Conservation (phyloP, 2,113 vertebrate species). For the Parotia lawesii region DNA sequence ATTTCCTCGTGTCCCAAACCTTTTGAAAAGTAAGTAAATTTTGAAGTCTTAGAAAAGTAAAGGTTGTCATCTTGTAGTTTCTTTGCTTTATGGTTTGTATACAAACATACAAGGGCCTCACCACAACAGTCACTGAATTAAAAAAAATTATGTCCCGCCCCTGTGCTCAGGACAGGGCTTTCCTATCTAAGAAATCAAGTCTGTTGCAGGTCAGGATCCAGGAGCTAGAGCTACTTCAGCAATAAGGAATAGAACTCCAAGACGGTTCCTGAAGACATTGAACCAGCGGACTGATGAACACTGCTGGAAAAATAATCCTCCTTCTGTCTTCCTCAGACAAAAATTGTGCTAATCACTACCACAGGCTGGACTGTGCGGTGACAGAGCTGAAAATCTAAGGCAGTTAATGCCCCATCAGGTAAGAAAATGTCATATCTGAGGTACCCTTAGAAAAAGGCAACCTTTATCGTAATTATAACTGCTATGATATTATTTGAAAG, state of each 20-base stretch:
- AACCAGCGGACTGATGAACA: not conserved
- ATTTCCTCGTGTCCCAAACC: not conserved
- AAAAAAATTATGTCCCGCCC: not conserved
- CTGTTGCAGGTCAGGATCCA: not conserved
- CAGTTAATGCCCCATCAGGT: not conserved
- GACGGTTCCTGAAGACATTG: not conserved
- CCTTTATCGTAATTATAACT: not conserved
- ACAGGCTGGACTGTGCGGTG: not conserved
- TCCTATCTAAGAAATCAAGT: not conserved
- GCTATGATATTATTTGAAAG: not conserved
- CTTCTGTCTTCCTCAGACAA: not conserved
- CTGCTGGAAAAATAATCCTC: not conserved
- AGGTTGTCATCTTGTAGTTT: not conserved
- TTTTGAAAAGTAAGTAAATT: not conserved
- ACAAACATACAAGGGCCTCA: not conserved
- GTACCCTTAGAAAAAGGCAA: not conserved
- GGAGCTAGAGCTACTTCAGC: not conserved
- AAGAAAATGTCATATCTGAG: not conserved
- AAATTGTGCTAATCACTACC: not conserved
- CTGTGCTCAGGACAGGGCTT: not conserved
- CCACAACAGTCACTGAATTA: not conserved
- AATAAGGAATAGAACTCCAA: not conserved
- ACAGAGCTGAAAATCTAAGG: not conserved
- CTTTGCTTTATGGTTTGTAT: not conserved
- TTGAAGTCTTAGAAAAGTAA: not conserved